Conservation (phyloP, 1,140 invertebrate species). For the Harpegnathos saltator region DNA sequence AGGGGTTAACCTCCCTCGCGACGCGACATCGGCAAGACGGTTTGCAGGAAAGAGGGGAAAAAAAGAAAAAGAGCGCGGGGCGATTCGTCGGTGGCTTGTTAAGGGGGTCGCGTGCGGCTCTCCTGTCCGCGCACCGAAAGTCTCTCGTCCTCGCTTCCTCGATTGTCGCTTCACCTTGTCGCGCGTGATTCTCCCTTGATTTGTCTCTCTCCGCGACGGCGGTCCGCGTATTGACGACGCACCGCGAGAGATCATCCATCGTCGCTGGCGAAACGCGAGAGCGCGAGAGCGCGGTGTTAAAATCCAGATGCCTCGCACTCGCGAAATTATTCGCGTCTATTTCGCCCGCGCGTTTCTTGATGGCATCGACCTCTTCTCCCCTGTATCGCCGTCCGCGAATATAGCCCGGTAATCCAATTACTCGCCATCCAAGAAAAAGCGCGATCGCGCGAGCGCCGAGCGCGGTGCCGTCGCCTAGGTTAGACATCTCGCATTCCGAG, state of each 20-base stretch:
- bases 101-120: not conserved
- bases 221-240: no score
- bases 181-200: not conserved
- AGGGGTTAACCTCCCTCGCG: slow-evolving; percentile 47
- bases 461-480: no score
- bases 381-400: slow-evolving; percentile 18
- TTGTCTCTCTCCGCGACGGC: no score
- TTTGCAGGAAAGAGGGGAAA: slow-evolving; percentile 54
- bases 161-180: not conserved
- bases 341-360: slow-evolving; percentile 33
- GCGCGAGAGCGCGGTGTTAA: not conserved
- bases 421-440: slow-evolving; percentile 32
- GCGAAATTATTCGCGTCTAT: slow-evolving; percentile 37
- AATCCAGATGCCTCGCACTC: slow-evolving; percentile 14
- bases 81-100: slow-evolving; percentile 31
- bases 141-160: not conserved
- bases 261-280: no score
- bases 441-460: not conserved
- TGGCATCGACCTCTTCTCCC: slow-evolving; percentile 39
- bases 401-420: slow-evolving; percentile 48
- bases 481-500: slow-evolving; percentile 18
- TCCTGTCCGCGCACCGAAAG: not conserved
- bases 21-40: slow-evolving; percentile 27
- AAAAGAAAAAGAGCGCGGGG: no score
- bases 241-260: no score